Conservation (phyloP, 2,797 vertebrate genomes). For the Epinephelus malabaricus region DNA sequence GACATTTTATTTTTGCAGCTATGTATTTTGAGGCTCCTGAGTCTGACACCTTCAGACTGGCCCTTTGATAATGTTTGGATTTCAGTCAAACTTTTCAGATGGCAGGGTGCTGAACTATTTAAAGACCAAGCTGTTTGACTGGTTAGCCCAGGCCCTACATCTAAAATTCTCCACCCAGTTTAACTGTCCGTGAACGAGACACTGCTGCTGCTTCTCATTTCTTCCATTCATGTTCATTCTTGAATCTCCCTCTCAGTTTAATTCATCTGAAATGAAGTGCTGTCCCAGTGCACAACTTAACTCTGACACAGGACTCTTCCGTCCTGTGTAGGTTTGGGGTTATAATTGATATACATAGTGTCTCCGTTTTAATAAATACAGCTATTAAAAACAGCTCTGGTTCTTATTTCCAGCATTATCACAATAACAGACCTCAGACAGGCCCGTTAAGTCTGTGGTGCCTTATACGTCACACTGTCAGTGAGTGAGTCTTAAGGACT, state of each 20-base stretch:
- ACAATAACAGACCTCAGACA: neutral
- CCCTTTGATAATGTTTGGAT: no score
- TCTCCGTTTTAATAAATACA: neutral
- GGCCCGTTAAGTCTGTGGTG: neutral
- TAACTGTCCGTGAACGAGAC: neutral
- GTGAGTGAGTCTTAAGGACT: no score
- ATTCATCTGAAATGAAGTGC: neutral
- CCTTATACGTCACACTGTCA: neutral
- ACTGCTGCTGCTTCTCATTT: neutral
- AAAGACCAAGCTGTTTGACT: neutral
- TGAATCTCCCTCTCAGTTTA: neutral
- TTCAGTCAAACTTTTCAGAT: no score
- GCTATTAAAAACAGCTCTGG: neutral
- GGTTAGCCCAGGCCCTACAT: conserved; percentile 1
- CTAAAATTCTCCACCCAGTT: conserved; percentile 1
- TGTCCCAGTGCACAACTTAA: neutral
- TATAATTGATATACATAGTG: neutral
- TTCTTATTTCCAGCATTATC: neutral
- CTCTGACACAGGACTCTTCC: neutral
- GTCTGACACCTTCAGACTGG: no score
- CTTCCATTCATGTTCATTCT: neutral
- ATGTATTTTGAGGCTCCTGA: no score
- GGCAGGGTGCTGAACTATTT: no score
- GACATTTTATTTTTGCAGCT: no score
- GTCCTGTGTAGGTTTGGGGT: no score